Evolutionary conservation across 2,888 invertebrate species (phyloP), one percentile per base, ranked within the genome.

Genomic region (Panzeria rudis): DNA sequence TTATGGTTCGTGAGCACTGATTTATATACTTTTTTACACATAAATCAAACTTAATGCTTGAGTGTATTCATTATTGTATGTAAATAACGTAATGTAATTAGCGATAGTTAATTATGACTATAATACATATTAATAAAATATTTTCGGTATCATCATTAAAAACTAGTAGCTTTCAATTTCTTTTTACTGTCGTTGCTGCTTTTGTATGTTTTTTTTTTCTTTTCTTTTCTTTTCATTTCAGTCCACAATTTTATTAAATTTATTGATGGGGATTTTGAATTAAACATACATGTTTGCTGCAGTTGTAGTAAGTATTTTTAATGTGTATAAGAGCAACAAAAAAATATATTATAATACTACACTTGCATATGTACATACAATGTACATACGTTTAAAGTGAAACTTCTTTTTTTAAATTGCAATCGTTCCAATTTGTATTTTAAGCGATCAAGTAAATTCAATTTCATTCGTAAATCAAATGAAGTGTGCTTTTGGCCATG

Each of bases 371-470:
- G n/a, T n/a, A n/a, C n/a, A n/a, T n/a, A n/a, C n/a, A n/a, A n/a
- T n/a, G n/a, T n/a, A n/a, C 7, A 3, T 83, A 84, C 71, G 76
- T 80, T 80, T 77, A 56, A 81, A 84, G 84, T 68, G 80, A 84
- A 84, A 84, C 61, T 81, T 72, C 52, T 50, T 66, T 75, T n/a
- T 29, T 15, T 25, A 78, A 78, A 54, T 81, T 80, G 61, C 72
- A 81, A 68, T 61, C 25, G 47, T 84, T 84, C 66, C 76, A 84
- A 64, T 38, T 32, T 61, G 17, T 62, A 25, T 44, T 62, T 56
- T 71, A 41, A 54, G 17, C 29, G 64, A 54, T 32, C 44, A 35
- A 29, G 35, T 20, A n/a, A 69, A 72, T 11, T 72, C 9, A 44
- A 72, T 54, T 64, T 54, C n/a, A 54, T 47, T 59, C 38, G 69